phyloP scores from a whole-genome alignment of 2,797 vertebrate genomes.

The Rousettus madagascariensis region DNA sequence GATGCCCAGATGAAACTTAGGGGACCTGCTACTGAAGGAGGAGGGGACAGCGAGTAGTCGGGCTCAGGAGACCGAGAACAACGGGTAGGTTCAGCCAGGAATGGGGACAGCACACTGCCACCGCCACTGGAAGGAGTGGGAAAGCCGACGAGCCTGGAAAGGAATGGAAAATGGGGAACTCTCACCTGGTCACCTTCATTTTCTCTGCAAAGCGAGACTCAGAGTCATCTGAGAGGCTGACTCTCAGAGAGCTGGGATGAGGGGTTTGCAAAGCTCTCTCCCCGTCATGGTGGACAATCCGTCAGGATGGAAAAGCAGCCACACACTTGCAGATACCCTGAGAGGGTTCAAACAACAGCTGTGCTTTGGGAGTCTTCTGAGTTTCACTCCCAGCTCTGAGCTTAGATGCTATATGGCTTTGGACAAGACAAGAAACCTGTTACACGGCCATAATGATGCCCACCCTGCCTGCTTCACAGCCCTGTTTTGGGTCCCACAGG shows the following conservation, averaged over 20 bases:
- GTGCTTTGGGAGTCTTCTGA: background rate
- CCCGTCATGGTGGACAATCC: fast-evolving
- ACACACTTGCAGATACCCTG: fast-evolving
- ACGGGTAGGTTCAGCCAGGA: background rate
- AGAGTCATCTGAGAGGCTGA: background rate
- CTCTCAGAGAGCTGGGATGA: background rate
- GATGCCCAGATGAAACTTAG: background rate
- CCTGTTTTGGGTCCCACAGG: background rate
- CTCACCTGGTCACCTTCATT: background rate
- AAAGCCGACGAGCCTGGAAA: background rate
- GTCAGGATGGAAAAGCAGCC: background rate
- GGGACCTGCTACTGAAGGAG: background rate
- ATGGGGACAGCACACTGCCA: too few relatives aligned
- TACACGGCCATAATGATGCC: background rate
- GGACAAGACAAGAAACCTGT: background rate
- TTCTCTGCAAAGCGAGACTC: background rate
- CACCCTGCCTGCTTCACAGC: fast-evolving
- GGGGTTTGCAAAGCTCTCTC: background rate
- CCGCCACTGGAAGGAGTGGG: background rate
- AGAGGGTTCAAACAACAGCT: background rate
- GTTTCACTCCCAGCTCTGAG: background rate
- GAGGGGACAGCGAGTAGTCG: background rate
- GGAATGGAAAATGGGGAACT: background rate
- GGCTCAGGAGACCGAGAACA: background rate
- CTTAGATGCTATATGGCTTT: background rate